phyloP scores from a whole-genome alignment of 2,113 vertebrate species.

The Cichladusa arquata region DNA sequence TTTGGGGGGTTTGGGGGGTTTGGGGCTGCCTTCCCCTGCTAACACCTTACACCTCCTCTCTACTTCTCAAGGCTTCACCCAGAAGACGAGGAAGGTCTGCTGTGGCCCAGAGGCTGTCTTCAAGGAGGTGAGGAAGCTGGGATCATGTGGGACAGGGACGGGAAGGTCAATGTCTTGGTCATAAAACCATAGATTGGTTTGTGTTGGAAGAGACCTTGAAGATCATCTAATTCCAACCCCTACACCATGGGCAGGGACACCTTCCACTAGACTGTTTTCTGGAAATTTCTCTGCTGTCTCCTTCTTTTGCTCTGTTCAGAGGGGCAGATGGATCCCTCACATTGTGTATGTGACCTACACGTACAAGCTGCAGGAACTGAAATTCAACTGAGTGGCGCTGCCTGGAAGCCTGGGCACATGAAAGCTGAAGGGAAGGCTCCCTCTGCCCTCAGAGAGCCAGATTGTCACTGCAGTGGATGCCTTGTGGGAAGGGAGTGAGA shows the following conservation, averaged over 20 bases:
- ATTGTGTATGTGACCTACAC: fast-evolving
- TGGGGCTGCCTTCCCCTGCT: not conserved
- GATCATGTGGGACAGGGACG: not conserved
- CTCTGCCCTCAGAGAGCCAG: not conserved
- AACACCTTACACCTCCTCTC: not conserved
- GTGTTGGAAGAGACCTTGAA: not conserved
- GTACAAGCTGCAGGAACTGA: not conserved
- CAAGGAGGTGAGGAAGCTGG: constrained; percentile 80
- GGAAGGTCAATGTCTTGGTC: not conserved
- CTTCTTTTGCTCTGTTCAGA: not conserved
- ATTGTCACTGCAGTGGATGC: not conserved
- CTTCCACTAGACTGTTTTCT: not conserved
- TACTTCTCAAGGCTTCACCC: constrained; percentile 78
- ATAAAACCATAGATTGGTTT: not conserved
- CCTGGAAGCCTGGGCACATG: not conserved
- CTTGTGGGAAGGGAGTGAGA: not conserved
- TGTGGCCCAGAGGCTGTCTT: constrained; percentile 81
- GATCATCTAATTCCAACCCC: not conserved
- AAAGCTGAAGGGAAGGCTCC: not conserved
- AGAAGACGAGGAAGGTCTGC: constrained; percentile 84
- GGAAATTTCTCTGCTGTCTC: not conserved
- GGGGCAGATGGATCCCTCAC: not conserved
- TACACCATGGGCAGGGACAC: not conserved
- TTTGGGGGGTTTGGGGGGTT: too few species aligned
- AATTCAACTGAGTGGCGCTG: not conserved